These are phyloP conservation scores for Pristionchus japonicus DNA, from an alignment of 2,888 invertebrate genomes.

Conservation along the genomic window DNA sequence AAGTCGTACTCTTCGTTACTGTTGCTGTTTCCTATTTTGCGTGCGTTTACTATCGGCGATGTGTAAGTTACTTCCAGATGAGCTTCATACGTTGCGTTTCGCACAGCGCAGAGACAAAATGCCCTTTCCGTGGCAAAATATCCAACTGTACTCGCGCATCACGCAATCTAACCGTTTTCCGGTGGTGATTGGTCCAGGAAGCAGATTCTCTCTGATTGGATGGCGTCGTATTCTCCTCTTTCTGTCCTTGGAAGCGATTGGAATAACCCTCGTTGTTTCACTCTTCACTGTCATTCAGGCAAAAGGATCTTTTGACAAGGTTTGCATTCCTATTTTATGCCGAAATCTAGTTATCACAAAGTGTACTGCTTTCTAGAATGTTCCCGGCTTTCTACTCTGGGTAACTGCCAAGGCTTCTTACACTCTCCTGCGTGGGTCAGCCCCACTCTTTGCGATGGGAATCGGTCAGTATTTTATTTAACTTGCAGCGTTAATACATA, in stretches of 20 bases:
- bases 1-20: not conserved
- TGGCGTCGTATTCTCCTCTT: not conserved
- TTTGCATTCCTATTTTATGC: too few relatives aligned
- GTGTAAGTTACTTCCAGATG: too few relatives aligned
- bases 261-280: not conserved
- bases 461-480: not conserved
- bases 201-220: too few relatives aligned
- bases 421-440: not conserved
- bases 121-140: too few relatives aligned
- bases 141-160: too few relatives aligned
- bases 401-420: not conserved
- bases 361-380: too few relatives aligned
- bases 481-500: not conserved
- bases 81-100: too few relatives aligned
- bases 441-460: not conserved
- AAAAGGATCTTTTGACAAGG: too few relatives aligned
- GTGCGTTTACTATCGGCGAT: not conserved
- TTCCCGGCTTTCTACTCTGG: not conserved
- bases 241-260: not conserved
- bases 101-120: too few relatives aligned
- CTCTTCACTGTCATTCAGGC: not conserved
- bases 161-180: too few relatives aligned
- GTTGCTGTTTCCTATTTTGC: not conserved
- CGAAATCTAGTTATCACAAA: too few relatives aligned
- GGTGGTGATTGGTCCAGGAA: not conserved